A percentile compares a stretch with the other conserved stretches of the same genome.
These are phyloP conservation scores for Hexactinellida sp. DNA, from an alignment of 37 sponge, comb jelly and placozoan species.

Conservation along the genomic window DNA sequence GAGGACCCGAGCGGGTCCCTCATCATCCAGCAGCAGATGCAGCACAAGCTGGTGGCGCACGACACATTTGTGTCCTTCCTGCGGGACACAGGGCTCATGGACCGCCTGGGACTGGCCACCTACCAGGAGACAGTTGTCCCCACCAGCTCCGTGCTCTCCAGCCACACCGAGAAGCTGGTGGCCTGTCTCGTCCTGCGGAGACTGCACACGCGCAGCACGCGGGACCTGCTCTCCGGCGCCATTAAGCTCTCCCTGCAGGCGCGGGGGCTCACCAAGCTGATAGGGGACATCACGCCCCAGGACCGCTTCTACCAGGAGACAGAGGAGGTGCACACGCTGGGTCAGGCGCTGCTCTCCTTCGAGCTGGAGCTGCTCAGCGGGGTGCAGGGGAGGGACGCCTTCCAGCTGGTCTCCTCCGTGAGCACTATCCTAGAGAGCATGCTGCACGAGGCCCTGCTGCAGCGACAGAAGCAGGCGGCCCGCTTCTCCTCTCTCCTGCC, in stretches of 20 bases:
- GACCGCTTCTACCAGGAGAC: constrained; percentile 32
- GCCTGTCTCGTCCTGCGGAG: constrained; percentile 43
- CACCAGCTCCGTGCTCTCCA: constrained; percentile 33
- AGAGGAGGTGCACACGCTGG: neutral
- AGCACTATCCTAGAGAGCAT: neutral
- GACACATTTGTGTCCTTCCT: constrained; percentile 37
- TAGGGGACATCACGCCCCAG: constrained; percentile 20
- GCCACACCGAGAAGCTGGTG: constrained; percentile 64
- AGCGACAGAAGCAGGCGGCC: neutral
- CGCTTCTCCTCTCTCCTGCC: neutral
- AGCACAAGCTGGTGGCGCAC: constrained; percentile 64
- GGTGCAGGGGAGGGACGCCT: neutral
- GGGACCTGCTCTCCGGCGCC: constrained; percentile 6
- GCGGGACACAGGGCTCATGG: constrained; percentile 35
- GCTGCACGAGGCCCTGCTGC: neutral
- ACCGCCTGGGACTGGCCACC: constrained; percentile 22
- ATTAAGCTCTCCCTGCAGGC: constrained; percentile 17
- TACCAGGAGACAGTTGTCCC: constrained; percentile 9
- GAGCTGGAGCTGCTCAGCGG: neutral
- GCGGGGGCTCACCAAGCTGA: neutral
- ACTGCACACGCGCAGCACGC: constrained; percentile 24
- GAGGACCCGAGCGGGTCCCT: constrained; percentile 21
- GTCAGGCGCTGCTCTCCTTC: neutral
- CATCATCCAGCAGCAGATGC: constrained; percentile 57
- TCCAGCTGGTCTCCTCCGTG: neutral